Evolutionary conservation across 2,113 vertebrate species (phyloP), one percentile per base, ranked within the genome.

Genomic region (Brachyhypopomus gauderio): DNA sequence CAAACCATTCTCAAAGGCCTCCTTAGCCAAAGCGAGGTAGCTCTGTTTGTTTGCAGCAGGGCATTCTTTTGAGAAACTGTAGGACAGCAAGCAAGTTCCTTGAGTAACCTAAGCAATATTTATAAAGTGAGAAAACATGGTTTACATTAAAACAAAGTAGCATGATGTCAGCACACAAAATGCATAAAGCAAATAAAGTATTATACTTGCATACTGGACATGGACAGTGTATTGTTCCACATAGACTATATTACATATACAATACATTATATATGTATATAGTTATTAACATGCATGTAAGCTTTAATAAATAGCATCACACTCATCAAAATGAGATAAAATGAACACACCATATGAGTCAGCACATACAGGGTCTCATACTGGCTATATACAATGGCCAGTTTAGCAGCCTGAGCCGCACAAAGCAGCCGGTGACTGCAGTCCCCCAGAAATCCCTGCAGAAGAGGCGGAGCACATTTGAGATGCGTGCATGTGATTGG

Each of bases 291-390:
- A 16, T 19, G 56, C 4, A 58, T n/a, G 11, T 58, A 58, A 16
- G 3, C 56, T 58, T 58, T 19, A 58, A 4, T n/a, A 58, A 19
- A 19, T 58, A 3, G 27, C 12, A 17, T 75, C 5, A 5, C 25
- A 12, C 23, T 36, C 2, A 52, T 60, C 2, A 22, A 4, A 59
- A 23, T 45, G 5, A 72, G 58, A 5, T 22, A 5, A 23, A 30
- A 3, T 20, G 5, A 23, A 89, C 92, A 88, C 85, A 99, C 97
- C 94, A 93, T 84, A 0, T 96, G 95, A 0, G 95, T 96, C 88
- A 99, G 92, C 77, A 98, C 97, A 19, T 96, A 99, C 7, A 98
- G 93, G 0, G 96, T 94, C 0, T 95, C 93, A 82, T 95, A 99
- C 79, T 97, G 95, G 85, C 95, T 96, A 89, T 95, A 96, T 23